Conservation (phyloP, 2,888 invertebrate species). For the Neoscelio sp. region DNA sequence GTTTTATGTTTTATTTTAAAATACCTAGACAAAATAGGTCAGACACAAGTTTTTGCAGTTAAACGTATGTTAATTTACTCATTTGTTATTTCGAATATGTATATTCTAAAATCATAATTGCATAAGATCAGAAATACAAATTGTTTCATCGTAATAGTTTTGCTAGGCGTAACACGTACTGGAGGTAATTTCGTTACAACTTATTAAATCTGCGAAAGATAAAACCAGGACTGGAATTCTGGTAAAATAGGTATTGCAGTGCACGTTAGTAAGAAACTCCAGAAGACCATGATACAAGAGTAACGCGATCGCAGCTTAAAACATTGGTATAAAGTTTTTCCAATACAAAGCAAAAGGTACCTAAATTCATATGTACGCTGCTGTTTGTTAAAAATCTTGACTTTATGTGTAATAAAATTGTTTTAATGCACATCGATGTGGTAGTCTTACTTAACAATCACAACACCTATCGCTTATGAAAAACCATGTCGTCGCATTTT, state of each 20-base stretch:
- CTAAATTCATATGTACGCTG: slow-evolving; percentile 15
- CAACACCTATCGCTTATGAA: slow-evolving; percentile 6
- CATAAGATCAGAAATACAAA: no score
- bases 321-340: slow-evolving; percentile 14
- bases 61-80: no score
- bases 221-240: slow-evolving; percentile 11
- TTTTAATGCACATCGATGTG: slow-evolving; percentile 50
- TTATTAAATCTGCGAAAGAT: slow-evolving; percentile 16
- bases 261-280: slow-evolving; percentile 8
- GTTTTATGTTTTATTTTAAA: no score
- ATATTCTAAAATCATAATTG: no score
- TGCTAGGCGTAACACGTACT: neutral
- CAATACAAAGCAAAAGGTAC: slow-evolving; percentile 8
- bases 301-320: slow-evolving; percentile 7
- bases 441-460: slow-evolving; percentile 44
- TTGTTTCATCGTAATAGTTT: neutral
- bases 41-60: no score
- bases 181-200: slow-evolving; percentile 11
- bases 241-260: slow-evolving; percentile 13
- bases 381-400: slow-evolving; percentile 36
- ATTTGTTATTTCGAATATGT: no score
- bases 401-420: slow-evolving; percentile 39
- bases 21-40: no score
- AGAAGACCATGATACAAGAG: neutral
- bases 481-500: neutral